These are phyloP conservation scores for Porites evermanni DNA, from an alignment of 92 coral and sea anemone genomes.

Conservation along the genomic window DNA sequence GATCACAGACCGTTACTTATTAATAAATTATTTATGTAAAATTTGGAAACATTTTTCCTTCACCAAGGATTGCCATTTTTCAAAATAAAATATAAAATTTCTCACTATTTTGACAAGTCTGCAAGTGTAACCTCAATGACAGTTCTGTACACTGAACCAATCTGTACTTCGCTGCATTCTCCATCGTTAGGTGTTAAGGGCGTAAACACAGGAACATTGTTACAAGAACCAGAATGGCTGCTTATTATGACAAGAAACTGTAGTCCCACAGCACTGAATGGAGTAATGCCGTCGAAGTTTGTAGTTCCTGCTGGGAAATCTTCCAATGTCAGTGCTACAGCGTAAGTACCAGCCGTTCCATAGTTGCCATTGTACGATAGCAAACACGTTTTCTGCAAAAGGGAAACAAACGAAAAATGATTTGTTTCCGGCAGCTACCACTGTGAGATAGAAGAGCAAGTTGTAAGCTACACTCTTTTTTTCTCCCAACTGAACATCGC, in stretches of 20 bases:
- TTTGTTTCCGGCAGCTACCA: no score
- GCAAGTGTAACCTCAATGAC: slow-evolving; percentile 35
- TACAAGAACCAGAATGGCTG: slow-evolving; percentile 23
- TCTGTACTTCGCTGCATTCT: slow-evolving; percentile 37
- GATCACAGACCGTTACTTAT: no score
- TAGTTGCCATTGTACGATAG: background rate
- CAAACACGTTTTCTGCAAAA: slow-evolving; percentile 3
- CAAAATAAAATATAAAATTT: background rate
- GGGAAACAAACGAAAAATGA: no score
- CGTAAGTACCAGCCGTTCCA: slow-evolving; percentile 55
- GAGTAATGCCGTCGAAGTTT: slow-evolving; percentile 23
- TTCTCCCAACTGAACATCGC: no score
- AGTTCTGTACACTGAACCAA: slow-evolving; percentile 32
- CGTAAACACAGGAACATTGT: slow-evolving; percentile 39
- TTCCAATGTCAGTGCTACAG: slow-evolving; percentile 50
- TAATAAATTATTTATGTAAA: no score
- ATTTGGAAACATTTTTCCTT: no score
- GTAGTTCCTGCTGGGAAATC: slow-evolving; percentile 54
- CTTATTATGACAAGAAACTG: slow-evolving; percentile 53
- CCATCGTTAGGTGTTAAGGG: slow-evolving; percentile 50
- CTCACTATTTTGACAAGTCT: slow-evolving; percentile 44
- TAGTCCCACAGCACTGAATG: slow-evolving; percentile 56
- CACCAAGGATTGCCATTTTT: no score
- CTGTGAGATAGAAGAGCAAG: no score
- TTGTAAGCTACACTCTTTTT: no score